Percentiles rank a stretch among this genome's conserved stretches.
Conservation (phyloP, 2,113 vertebrate species). For the Lampris incognitus region DNA sequence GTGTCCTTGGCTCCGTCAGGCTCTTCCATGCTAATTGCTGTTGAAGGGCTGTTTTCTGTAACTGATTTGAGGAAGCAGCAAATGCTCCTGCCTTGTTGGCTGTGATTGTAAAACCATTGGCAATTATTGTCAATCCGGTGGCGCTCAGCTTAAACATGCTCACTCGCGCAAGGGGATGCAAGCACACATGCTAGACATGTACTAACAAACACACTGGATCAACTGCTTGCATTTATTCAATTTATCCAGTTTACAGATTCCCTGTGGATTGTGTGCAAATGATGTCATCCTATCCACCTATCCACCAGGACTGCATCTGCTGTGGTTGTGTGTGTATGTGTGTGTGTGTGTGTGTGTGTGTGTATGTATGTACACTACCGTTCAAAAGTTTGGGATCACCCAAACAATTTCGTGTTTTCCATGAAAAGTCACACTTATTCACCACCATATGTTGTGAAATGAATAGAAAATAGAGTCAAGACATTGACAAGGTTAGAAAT, state of each 20-base stretch:
- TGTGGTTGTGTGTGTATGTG: slow-evolving; percentile 6
- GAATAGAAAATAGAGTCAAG: no score
- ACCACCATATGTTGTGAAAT: no score
- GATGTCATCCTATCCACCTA: slow-evolving; percentile 36
- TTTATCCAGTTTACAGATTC: slow-evolving; percentile 42
- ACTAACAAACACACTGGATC: background rate
- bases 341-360: background rate
- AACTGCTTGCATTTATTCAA: slow-evolving; percentile 25
- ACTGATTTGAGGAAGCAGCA: slow-evolving; percentile 34
- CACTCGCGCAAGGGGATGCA: background rate
- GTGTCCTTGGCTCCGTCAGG: no score
- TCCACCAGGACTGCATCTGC: slow-evolving; percentile 32
- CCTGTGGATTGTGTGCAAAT: slow-evolving; percentile 28
- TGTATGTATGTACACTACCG: slow-evolving; percentile 33
- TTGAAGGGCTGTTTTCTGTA: slow-evolving; percentile 4
- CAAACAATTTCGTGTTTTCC: no score
- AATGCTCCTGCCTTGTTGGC: slow-evolving; percentile 20
- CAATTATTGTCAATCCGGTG: slow-evolving; percentile 26
- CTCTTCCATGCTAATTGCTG: background rate
- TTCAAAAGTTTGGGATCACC: no score
- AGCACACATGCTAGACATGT: background rate
- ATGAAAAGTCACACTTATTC: no score
- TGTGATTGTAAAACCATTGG: slow-evolving; percentile 15
- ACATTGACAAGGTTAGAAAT: no score
- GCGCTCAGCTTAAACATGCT: background rate